Conservation (phyloP, 2,797 vertebrate species). For the Pampus argenteus region DNA sequence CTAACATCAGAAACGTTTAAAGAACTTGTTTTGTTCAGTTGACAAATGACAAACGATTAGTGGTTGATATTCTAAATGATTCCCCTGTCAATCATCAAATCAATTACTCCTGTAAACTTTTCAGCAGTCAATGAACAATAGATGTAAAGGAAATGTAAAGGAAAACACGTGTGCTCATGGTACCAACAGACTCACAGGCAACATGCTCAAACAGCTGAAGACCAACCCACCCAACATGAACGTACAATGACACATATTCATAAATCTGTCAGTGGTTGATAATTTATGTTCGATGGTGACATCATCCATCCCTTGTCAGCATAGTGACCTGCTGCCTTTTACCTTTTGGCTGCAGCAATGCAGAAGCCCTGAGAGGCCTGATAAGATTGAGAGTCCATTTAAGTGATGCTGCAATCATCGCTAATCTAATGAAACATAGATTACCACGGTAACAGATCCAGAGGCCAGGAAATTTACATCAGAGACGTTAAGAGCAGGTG, state of each 20-base stretch:
- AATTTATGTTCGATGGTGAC: constrained; percentile 37
- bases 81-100: not conserved
- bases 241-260: not conserved
- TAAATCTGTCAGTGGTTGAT: constrained; percentile 39
- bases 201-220: constrained; percentile 2
- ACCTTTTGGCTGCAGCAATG: constrained; percentile 35
- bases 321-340: constrained; percentile 44
- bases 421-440: constrained; percentile 63
- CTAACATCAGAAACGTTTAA: not conserved
- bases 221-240: not conserved
- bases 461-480: constrained; percentile 48
- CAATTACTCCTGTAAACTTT: not conserved
- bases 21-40: not conserved
- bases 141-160: not conserved
- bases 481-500: constrained; percentile 39
- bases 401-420: constrained; percentile 55
- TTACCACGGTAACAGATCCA: constrained; percentile 54
- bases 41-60: not conserved
- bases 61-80: not conserved
- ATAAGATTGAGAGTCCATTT: constrained; percentile 64
- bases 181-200: not conserved
- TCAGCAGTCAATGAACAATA: not conserved
- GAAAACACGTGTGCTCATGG: not conserved
- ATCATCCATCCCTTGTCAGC: constrained; percentile 44
- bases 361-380: constrained; percentile 42